phyloP scores from a whole-genome alignment of 2,888 invertebrate genomes.

The Epistrophe eligans region DNA sequence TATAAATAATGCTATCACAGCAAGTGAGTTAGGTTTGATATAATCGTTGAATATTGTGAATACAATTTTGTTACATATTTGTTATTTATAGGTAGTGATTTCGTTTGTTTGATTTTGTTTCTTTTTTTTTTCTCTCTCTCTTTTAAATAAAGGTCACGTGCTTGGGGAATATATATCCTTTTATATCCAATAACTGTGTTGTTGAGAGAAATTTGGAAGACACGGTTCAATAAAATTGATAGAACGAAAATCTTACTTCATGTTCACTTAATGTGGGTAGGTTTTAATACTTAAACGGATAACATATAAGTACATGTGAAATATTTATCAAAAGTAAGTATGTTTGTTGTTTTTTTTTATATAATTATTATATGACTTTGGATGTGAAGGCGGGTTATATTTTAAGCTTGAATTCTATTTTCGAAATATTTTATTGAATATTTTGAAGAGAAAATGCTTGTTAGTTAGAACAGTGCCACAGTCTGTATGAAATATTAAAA shows the following conservation, averaged over 20 bases:
- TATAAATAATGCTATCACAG: conserved; percentile 42
- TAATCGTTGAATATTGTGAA: conserved; percentile 34
- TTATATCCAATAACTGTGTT: neutral
- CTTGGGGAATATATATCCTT: conserved; percentile 14
- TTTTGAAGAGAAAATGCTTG: too few species aligned
- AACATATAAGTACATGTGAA: too few species aligned
- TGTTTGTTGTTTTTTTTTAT: too few species aligned
- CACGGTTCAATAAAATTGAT: neutral
- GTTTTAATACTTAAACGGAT: too few species aligned
- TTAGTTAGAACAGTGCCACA: too few species aligned
- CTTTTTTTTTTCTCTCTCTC: neutral
- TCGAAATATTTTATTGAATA: too few species aligned
- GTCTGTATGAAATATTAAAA: too few species aligned
- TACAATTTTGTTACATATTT: conserved; percentile 35
- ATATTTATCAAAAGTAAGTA: too few species aligned
- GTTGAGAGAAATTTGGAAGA: neutral
- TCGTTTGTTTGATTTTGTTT: conserved; percentile 23
- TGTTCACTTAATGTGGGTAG: neutral
- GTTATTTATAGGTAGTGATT: conserved; percentile 48
- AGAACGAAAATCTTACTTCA: neutral
- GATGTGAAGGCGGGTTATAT: too few species aligned
- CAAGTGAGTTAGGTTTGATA: conserved; percentile 48
- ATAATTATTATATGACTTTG: too few species aligned
- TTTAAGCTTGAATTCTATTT: too few species aligned
- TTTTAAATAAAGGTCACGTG: conserved; percentile 23